A percentile compares a stretch with the other conserved stretches of the same genome.
Conservation (phyloP, 2,888 invertebrate genomes). For the Caenorhabditis virilis region DNA sequence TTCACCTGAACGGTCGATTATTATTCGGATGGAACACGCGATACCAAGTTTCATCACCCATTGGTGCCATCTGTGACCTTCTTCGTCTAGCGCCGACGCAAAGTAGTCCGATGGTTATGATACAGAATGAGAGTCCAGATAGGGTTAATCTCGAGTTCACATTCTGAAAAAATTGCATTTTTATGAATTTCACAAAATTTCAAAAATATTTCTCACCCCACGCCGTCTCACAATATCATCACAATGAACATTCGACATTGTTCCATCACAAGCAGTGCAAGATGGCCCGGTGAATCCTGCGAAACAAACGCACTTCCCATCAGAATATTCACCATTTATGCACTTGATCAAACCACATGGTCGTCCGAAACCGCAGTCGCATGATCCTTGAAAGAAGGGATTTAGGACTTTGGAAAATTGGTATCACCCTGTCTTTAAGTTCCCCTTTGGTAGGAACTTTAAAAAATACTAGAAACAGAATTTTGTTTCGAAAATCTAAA, state of each 20-base stretch:
- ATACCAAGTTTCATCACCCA: constrained; percentile 49
- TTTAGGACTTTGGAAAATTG: neutral
- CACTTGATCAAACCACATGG: constrained; percentile 34
- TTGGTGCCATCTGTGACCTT: constrained; percentile 29
- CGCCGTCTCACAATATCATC: constrained; percentile 8
- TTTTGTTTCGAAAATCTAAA: too few relatives aligned
- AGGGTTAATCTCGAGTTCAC: constrained; percentile 55
- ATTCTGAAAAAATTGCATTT: constrained; percentile 10
- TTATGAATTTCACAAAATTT: too few relatives aligned
- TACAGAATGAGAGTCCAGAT: constrained; percentile 55
- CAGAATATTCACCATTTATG: constrained; percentile 40
- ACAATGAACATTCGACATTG: constrained; percentile 19
- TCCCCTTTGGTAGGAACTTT: too few relatives aligned
- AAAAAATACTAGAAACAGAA: too few relatives aligned
- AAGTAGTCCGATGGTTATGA: constrained; percentile 54
- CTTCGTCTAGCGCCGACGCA: constrained; percentile 50
- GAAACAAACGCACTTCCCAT: constrained; percentile 34
- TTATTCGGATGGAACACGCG: constrained; percentile 46
- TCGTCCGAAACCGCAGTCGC: constrained; percentile 32
- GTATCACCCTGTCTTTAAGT: too few relatives aligned
- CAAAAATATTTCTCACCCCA: too few relatives aligned
- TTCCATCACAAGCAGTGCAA: constrained; percentile 40
- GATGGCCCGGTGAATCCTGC: constrained; percentile 41
- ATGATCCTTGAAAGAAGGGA: constrained; percentile 13
- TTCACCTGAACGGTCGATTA: constrained; percentile 31